phyloP scores from a whole-genome alignment of 2,888 invertebrate species.

The Standfussiana lucernea region DNA sequence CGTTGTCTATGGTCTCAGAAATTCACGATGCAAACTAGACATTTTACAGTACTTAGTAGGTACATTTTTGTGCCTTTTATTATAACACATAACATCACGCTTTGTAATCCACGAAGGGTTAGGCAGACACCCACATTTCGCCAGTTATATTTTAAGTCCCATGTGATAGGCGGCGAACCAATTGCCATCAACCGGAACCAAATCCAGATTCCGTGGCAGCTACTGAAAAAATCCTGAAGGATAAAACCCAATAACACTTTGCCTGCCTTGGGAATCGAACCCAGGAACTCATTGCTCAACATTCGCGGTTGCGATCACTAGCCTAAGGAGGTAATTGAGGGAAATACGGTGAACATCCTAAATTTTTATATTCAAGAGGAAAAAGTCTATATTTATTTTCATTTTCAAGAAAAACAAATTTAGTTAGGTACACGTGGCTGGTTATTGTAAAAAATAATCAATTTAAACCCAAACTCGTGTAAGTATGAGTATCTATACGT shows the following conservation, averaged over 20 bases:
- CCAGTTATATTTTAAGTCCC: too few species aligned
- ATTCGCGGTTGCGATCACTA: too few species aligned
- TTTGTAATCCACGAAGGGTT: too few species aligned
- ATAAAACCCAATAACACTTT: neutral
- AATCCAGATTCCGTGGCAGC: too few species aligned
- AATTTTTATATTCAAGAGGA: neutral
- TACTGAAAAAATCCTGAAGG: neutral
- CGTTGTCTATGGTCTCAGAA: constrained; percentile 14
- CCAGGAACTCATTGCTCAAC: too few species aligned
- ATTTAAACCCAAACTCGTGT: neutral
- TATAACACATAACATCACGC: too few species aligned
- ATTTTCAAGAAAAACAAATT: neutral
- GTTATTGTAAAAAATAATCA: neutral
- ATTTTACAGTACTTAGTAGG: neutral
- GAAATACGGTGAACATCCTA: neutral
- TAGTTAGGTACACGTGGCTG: neutral
- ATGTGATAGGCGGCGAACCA: too few species aligned
- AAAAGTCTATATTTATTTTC: neutral
- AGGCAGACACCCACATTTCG: too few species aligned
- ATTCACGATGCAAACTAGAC: constrained; percentile 6
- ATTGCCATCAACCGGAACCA: too few species aligned
- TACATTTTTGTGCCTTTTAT: neutral
- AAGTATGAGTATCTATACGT: too few species aligned
- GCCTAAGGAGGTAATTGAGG: neutral
- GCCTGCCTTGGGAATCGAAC: neutral